These are phyloP conservation scores for Chirona hameri DNA, from an alignment of 2,888 invertebrate species.

Conservation along the genomic window DNA sequence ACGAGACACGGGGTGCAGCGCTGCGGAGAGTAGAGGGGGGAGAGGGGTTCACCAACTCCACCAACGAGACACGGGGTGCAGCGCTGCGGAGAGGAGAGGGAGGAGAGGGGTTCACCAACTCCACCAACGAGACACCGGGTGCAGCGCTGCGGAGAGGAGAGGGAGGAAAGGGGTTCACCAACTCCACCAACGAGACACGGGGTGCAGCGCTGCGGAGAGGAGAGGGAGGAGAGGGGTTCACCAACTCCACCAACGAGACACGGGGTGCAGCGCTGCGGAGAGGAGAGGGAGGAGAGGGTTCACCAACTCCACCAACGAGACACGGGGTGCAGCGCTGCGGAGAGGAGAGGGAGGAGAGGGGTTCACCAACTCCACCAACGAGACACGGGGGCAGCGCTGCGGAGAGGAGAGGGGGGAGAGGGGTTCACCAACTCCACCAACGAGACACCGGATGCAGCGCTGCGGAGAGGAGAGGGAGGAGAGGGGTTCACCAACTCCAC, in stretches of 20 bases:
- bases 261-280: slow-evolving; percentile 48
- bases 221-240: not conserved
- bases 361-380: too few relatives aligned
- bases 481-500: too few relatives aligned
- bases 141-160: slow-evolving; percentile 49
- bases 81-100: slow-evolving; percentile 49
- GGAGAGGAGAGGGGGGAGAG: slow-evolving; percentile 34
- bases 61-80: too few relatives aligned
- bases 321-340: slow-evolving; percentile 48
- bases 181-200: too few relatives aligned
- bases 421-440: too few relatives aligned
- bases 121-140: too few relatives aligned
- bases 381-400: slow-evolving; percentile 47
- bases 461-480: slow-evolving; percentile 41
- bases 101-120: too few relatives aligned
- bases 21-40: slow-evolving; percentile 47
- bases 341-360: not conserved
- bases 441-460: slow-evolving; percentile 45
- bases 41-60: too few relatives aligned
- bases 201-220: slow-evolving; percentile 49
- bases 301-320: too few relatives aligned
- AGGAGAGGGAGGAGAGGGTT: not conserved
- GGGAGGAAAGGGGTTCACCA: too few relatives aligned
- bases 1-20: slow-evolving; percentile 41
- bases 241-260: too few relatives aligned